phyloP scores from a whole-genome alignment of 1,140 invertebrate genomes.

The Bradysia coprophila region DNA sequence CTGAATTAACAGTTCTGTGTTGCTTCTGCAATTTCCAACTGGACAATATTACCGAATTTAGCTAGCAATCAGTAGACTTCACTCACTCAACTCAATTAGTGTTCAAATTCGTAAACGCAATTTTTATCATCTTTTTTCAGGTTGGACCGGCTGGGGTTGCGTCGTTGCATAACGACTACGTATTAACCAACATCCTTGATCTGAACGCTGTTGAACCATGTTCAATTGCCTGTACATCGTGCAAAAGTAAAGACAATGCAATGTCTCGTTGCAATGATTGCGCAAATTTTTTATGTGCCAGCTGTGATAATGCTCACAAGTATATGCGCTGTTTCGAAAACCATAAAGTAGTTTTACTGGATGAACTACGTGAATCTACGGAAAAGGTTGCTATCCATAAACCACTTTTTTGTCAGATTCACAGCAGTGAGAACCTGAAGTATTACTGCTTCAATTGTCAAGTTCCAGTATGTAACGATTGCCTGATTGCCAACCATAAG shows the following conservation, averaged over 20 bases:
- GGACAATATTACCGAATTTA: too few species aligned
- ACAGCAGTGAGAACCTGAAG: conserved; percentile 57
- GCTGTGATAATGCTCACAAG: conserved; percentile 85
- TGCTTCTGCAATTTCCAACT: too few species aligned
- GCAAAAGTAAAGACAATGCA: conserved; percentile 75
- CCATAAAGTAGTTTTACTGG: conserved; percentile 72
- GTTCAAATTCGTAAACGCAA: too few species aligned
- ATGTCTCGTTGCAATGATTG: conserved; percentile 84
- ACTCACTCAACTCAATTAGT: too few species aligned
- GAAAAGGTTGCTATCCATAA: conserved; percentile 58
- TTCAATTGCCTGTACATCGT: conserved; percentile 67
- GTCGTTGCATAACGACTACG: conserved; percentile 63
- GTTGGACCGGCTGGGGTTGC: conserved; percentile 49
- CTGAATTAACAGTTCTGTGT: too few species aligned
- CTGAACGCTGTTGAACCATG: conserved; percentile 57
- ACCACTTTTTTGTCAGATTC: conserved; percentile 57
- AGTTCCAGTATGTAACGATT: conserved; percentile 66
- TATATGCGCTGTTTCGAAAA: conserved; percentile 90
- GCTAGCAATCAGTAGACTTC: too few species aligned
- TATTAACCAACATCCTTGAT: conserved; percentile 68
- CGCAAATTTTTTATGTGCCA: conserved; percentile 79
- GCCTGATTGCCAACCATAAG: conserved; percentile 58
- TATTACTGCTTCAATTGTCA: conserved; percentile 70
- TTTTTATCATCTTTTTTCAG: too few species aligned
- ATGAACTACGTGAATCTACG: conserved; percentile 61